These are phyloP conservation scores for Drosophila borborema DNA, from an alignment of 2,888 invertebrate species.

Conservation along the genomic window DNA sequence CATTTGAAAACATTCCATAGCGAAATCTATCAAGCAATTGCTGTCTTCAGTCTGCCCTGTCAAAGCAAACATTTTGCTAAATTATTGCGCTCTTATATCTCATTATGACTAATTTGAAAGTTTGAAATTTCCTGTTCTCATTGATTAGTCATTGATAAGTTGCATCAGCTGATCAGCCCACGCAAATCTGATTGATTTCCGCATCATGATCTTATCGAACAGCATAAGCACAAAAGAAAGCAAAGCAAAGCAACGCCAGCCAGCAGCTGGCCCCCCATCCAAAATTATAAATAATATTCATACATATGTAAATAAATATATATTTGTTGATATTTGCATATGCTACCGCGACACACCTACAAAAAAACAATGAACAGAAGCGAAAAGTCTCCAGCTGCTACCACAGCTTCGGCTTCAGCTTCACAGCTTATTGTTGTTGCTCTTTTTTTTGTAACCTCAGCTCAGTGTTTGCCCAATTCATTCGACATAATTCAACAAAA, in stretches of 20 bases:
- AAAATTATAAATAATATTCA: constrained; percentile 26
- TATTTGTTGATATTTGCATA: constrained; percentile 19
- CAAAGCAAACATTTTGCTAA: background rate
- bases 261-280: constrained; percentile 33
- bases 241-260: constrained; percentile 70
- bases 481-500: constrained; percentile 72
- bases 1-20: background rate
- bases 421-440: constrained; percentile 14
- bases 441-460: constrained; percentile 10
- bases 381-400: constrained; percentile 39
- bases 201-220: constrained; percentile 41
- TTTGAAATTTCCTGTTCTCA: constrained; percentile 29
- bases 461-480: constrained; percentile 67
- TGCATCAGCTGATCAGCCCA: constrained; percentile 4
- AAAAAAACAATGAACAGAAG: constrained; percentile 40
- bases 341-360: constrained; percentile 59
- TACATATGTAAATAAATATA: constrained; percentile 3
- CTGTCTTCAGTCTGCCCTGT: background rate
- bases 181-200: constrained; percentile 60
- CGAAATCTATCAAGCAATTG: background rate
- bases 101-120: constrained; percentile 15
- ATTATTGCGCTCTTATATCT: background rate
- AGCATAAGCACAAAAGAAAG: constrained; percentile 64
- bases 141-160: constrained; percentile 37
- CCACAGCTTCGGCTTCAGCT: background rate